phyloP scores from a whole-genome alignment of 2,113 vertebrate genomes.

The Sisor rabdophorus region DNA sequence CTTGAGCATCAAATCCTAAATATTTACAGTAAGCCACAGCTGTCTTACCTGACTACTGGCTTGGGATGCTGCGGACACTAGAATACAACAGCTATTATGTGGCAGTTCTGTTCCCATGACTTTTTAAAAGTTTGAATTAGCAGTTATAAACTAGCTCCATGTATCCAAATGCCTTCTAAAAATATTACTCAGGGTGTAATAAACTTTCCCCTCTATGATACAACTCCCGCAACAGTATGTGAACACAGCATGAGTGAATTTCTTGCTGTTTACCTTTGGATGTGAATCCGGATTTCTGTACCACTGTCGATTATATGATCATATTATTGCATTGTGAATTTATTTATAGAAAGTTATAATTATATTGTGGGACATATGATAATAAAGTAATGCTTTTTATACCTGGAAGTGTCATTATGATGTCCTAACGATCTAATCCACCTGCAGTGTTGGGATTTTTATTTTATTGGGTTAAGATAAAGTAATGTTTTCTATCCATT shows the following conservation, averaged over 20 bases:
- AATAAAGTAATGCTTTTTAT: background rate
- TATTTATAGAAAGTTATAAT: slow-evolving; percentile 10
- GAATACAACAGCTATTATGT: background rate
- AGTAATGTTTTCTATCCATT: background rate
- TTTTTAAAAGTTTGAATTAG: background rate
- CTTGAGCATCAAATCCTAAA: background rate
- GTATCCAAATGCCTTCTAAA: slow-evolving; percentile 4
- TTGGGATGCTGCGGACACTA: background rate
- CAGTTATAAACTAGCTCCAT: background rate
- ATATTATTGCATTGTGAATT: background rate
- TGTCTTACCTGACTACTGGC: background rate
- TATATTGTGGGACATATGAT: background rate
- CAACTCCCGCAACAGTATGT: background rate
- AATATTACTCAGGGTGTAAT: slow-evolving; percentile 12
- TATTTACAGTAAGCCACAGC: background rate
- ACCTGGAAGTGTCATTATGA: background rate
- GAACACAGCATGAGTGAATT: background rate
- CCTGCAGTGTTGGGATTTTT: background rate
- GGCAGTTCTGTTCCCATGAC: background rate
- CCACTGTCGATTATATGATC: background rate
- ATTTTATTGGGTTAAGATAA: background rate
- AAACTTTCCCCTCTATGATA: background rate
- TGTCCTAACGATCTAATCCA: background rate
- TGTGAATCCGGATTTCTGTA: background rate
- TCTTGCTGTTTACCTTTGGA: slow-evolving; percentile 5